phyloP scores from a whole-genome alignment of 2,797 vertebrate species.

The Brachymystax lenok region DNA sequence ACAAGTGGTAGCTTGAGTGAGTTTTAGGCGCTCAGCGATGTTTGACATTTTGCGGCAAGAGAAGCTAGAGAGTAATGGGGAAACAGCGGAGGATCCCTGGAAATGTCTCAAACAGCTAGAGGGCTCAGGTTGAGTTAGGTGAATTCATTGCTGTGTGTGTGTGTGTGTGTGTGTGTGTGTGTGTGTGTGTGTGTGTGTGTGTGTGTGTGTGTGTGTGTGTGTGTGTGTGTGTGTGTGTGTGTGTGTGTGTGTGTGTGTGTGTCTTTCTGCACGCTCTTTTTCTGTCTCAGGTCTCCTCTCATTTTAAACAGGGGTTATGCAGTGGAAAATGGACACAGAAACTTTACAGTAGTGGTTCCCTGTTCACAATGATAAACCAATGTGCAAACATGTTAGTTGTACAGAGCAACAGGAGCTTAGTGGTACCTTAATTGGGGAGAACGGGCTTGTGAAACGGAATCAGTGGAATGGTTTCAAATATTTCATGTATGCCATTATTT shows the following conservation, averaged over 20 bases:
- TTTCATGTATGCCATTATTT: no score
- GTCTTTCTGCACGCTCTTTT: background rate
- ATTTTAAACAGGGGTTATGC: background rate
- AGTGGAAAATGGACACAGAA: background rate
- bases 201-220: background rate
- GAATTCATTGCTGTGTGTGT: background rate
- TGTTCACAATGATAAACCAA: background rate
- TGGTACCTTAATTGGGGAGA: no score
- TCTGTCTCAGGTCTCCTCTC: background rate
- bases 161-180: background rate
- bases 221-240: background rate
- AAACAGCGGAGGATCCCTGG: background rate
- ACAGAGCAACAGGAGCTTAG: no score
- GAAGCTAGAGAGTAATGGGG: background rate
- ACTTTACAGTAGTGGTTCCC: background rate
- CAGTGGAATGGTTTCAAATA: no score
- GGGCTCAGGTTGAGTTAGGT: background rate
- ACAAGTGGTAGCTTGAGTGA: background rate
- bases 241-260: background rate
- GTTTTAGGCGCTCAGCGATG: background rate
- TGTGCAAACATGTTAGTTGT: no score
- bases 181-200: background rate
- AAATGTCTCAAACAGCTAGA: constrained; percentile 11
- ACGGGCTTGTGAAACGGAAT: no score
- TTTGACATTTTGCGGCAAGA: background rate